Base-by-base conservation (phyloP, 1,140 invertebrate species). In the Drosophila novamexicana region DNA sequence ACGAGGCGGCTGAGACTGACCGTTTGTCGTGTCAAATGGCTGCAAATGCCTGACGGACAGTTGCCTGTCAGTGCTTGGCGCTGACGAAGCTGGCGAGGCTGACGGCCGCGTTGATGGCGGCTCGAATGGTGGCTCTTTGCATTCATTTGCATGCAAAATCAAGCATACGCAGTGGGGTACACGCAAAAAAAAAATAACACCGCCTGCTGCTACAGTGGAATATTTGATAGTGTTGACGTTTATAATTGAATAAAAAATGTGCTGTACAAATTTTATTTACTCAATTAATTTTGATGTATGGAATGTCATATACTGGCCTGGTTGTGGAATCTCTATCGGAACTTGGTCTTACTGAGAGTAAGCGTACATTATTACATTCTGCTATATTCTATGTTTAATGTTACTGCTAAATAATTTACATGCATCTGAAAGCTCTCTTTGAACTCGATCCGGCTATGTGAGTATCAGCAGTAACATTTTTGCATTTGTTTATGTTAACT, bases 111-210 rank as follows among this genome's bases (percentile, higher is more conserved):
- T 75, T 81, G 83, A 75, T 69, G 73, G 79, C 83, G 72, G 79
- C 73, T 69, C 77, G 78, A 86, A 80, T 81, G 83, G 79, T 83
- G 79, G 82, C 76, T 77, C 81, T 78, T 77, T 86, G 84, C 84
- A 88, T 89, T 88, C 79, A 88, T 88, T 88, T 88, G 80, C 83
- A 88, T 88, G 77, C 73, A 68, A 86, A 89, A 88, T 88, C 84
- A 73, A 68, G 73, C 53, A 63, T 71, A 73, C 71, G 65, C 59
- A 62, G 47, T 42, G 54, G 42, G 29, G 37, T 37, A 65, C 61
- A 36, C 16, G 40, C 59, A n/a, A 5, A 29, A 29, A 22, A 22
- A 29, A 29, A 29, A 29, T 29, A 29, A 4, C 22, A 29, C 22
- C 22, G 2, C 7, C 45, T 2, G 34, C 61, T 22, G 22, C 22